Evolutionary conservation across 2,113 vertebrate species (phyloP), one percentile per base, ranked within the genome.

Genomic region (Barnardius zonarius): DNA sequence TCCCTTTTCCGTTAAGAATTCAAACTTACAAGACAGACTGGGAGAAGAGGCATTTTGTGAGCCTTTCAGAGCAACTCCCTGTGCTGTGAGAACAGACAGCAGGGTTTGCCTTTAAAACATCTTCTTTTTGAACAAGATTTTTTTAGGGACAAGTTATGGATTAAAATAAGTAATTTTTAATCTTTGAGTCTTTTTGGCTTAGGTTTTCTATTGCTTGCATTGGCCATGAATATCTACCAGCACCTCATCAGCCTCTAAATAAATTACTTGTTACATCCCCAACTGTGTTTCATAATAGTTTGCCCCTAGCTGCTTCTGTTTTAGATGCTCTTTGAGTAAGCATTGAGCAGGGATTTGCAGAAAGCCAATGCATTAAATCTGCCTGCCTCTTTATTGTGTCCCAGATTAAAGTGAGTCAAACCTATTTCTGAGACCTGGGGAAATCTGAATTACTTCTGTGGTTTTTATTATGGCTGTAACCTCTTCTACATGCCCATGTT

Each of bases 161-260:
- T 94, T 83, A 48, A 90, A 92, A 80, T 59, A 39, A 92, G 30
- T 55, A 9, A 35, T 86, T 96, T 95, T 86, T 78, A 80, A 83
- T 94, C 90, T 81, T 88, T 0, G 23, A 83, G 87, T 19, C 37
- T 61, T 91, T 93, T 77, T 39, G 1, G 70, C 63, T 93, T 75
- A 73, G 72, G 22, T 46, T 95, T 94, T 90, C 72, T 73, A 0
- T 54, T 67, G 76, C 88, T 83, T 3, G 0, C 10, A 4, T 52
- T 63, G 63, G 37, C 52, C 28, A 4, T 80, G 85, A 92, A 92
- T 92, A 93, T 83, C 93, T 77, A 92, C 49, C 49, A 80, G 68
- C 68, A 66, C 48, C 64, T 94, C 83, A 33, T 67, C 92, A 83
- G 85, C 31, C 43, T 92, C 57, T 25, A 39, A 78, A 83, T 80